phyloP scores from a whole-genome alignment of 2,888 invertebrate species.

The Hyposoter dolosus region DNA sequence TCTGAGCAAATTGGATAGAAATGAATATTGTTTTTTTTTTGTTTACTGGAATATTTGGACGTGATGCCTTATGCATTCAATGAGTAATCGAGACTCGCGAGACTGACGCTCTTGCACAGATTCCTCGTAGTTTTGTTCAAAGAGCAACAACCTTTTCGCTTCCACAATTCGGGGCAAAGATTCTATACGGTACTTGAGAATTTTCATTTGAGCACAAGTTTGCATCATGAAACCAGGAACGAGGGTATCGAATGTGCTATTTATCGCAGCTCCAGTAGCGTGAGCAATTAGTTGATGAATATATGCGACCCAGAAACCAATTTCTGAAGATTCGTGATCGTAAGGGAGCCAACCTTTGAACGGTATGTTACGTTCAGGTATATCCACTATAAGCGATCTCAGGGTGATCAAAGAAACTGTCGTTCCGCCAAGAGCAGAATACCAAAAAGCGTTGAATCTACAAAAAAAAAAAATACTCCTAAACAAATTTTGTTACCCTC shows the following conservation, averaged over 20 bases:
- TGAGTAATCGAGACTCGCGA: slow-evolving; percentile 49
- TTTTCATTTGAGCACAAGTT: slow-evolving; percentile 71
- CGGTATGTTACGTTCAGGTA: slow-evolving; percentile 60
- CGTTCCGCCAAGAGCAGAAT: slow-evolving; percentile 29
- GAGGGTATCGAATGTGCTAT: slow-evolving; percentile 76
- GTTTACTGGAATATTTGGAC: slow-evolving; percentile 57
- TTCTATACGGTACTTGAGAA: slow-evolving; percentile 59
- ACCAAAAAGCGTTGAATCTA: slow-evolving; percentile 24
- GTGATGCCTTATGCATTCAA: slow-evolving; percentile 62
- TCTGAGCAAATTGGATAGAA: too few species aligned
- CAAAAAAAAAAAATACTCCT: not conserved
- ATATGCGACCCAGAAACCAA: slow-evolving; percentile 54
- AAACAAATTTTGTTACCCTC: not conserved
- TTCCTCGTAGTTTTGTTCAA: not conserved
- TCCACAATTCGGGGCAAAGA: slow-evolving; percentile 38
- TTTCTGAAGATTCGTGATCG: slow-evolving; percentile 40
- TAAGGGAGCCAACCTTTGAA: slow-evolving; percentile 71
- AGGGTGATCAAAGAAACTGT: slow-evolving; percentile 44
- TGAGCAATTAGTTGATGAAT: slow-evolving; percentile 66
- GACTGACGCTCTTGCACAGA: not conserved
- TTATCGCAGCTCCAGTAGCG: slow-evolving; percentile 59
- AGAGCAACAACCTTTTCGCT: slow-evolving; percentile 31
- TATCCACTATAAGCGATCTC: slow-evolving; percentile 55
- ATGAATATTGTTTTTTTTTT: too few species aligned
- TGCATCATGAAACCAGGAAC: slow-evolving; percentile 72